Conservation (phyloP, 2,797 vertebrate genomes). For the Novumbra hubbsi region DNA sequence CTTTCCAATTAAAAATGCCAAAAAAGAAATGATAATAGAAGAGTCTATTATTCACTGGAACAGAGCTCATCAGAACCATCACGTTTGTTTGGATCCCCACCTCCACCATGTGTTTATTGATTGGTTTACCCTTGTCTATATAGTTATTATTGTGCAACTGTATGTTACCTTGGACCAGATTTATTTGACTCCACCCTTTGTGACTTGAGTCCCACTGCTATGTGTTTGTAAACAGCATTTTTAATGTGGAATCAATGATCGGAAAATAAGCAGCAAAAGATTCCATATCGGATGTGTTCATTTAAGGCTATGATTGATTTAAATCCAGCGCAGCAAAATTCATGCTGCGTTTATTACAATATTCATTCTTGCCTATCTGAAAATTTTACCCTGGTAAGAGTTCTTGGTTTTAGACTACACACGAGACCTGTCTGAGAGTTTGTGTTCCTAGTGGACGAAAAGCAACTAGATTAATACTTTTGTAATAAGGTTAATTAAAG, state of each 20-base stretch:
- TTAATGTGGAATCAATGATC: neutral
- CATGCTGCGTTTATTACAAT: too few species aligned
- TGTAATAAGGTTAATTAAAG: too few species aligned
- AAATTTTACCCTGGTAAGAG: too few species aligned
- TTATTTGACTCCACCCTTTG: neutral
- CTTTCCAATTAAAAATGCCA: constrained; percentile 45
- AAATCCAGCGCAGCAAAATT: too few species aligned
- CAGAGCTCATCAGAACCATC: neutral
- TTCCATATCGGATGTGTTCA: neutral
- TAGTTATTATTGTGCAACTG: constrained; percentile 21
- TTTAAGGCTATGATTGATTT: too few species aligned
- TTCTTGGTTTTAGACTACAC: too few species aligned
- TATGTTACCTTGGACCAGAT: constrained; percentile 36
- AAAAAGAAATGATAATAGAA: constrained; percentile 13
- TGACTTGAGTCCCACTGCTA: neutral
- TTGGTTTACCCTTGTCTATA: constrained; percentile 30
- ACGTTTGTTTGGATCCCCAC: neutral
- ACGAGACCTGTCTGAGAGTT: too few species aligned
- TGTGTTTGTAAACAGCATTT: neutral
- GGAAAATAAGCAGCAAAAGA: neutral
- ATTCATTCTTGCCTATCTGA: too few species aligned
- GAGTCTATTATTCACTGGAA: neutral
- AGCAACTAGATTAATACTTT: too few species aligned
- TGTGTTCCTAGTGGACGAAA: too few species aligned
- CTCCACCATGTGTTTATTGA: constrained; percentile 25